Evolutionary conservation across 2,888 invertebrate species (phyloP).

Genomic region (Litoditis marina): DNA sequence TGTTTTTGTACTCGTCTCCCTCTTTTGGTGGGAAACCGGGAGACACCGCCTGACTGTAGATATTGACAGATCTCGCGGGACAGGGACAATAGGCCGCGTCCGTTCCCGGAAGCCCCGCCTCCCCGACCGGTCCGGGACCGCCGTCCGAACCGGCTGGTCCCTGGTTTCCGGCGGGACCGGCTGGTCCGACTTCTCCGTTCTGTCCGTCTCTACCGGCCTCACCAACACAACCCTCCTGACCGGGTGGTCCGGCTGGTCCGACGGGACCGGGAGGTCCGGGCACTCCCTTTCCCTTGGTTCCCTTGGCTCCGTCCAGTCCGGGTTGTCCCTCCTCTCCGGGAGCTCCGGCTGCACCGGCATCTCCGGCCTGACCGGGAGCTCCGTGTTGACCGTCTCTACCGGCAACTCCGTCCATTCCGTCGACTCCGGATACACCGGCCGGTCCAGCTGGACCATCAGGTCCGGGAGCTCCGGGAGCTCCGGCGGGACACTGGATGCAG

Average conservation of each 20-base stretch:
- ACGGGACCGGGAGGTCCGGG: too few relatives aligned
- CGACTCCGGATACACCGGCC: slow-evolving; percentile 35
- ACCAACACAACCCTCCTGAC: slow-evolving; percentile 39
- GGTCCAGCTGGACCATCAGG: slow-evolving; percentile 36
- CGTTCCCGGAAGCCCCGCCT: too few relatives aligned
- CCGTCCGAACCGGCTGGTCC: too few relatives aligned
- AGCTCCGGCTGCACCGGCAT: slow-evolving; percentile 39
- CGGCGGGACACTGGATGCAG: slow-evolving; percentile 47
- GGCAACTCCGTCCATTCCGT: slow-evolving; percentile 34
- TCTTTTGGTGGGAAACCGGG: too few relatives aligned
- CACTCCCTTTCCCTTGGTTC: slow-evolving; percentile 39
- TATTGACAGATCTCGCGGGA: too few relatives aligned
- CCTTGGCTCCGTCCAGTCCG: slow-evolving; percentile 38
- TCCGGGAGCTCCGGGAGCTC: slow-evolving; percentile 45
- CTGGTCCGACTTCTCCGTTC: too few relatives aligned
- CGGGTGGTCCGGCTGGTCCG: slow-evolving; percentile 42
- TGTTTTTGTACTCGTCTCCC: too few relatives aligned
- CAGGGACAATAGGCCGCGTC: too few relatives aligned
- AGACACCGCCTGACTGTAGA: too few relatives aligned
- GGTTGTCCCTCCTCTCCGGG: slow-evolving; percentile 36
- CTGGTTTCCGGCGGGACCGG: too few relatives aligned
- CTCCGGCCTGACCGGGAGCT: slow-evolving; percentile 36
- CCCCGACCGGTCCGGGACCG: too few relatives aligned
- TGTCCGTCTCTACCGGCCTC: slow-evolving; percentile 34
- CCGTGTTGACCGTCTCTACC: slow-evolving; percentile 38